These are phyloP conservation scores for Cavia porcellus DNA, from an alignment of 2,113 vertebrate species.

Conservation along the genomic window DNA sequence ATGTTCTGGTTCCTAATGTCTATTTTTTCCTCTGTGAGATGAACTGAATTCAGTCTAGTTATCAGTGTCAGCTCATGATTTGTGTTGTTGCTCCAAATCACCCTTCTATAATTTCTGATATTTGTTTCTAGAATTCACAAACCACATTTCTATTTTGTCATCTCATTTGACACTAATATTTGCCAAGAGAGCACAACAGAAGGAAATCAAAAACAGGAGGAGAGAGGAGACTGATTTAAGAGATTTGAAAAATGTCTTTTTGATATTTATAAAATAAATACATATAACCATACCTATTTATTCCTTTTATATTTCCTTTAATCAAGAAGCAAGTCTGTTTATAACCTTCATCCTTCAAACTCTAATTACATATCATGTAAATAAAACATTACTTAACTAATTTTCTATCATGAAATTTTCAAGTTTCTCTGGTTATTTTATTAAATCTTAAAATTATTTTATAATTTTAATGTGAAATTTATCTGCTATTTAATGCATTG, in stretches of 20 bases:
- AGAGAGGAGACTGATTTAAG: neutral
- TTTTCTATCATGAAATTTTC: neutral
- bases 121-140: neutral
- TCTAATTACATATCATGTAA: neutral
- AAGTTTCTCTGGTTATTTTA: neutral
- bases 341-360: neutral
- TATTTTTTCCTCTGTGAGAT: neutral
- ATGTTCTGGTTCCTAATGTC: neutral
- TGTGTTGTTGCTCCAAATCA: neutral
- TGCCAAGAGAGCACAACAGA: neutral
- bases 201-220: neutral
- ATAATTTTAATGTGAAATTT: neutral
- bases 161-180: neutral
- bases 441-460: neutral
- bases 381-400: neutral
- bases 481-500: neutral
- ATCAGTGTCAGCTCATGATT: neutral
- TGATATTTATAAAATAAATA: neutral
- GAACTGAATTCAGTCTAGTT: neutral
- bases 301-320: neutral
- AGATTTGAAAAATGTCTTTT: neutral
- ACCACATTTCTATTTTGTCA: neutral
- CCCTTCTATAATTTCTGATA: neutral
- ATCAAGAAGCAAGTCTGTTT: neutral
- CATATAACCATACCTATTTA: neutral